Percentiles rank a stretch among this genome's conserved stretches.
phyloP scores from a whole-genome alignment of 2,797 vertebrate species.

The Anguilla obscura region DNA sequence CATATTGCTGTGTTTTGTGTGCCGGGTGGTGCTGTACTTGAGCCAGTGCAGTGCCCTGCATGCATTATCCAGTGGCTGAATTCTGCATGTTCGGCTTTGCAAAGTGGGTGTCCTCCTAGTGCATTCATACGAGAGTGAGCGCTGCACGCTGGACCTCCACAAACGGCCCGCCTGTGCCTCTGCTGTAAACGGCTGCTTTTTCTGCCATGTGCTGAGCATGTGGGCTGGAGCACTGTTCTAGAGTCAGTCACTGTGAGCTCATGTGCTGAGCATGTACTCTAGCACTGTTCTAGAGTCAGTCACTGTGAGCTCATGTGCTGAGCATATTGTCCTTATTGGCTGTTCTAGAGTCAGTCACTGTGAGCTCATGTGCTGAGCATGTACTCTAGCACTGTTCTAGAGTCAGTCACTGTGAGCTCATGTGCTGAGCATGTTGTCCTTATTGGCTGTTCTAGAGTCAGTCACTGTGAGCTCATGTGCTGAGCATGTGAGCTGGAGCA shows the following conservation, averaged over 20 bases:
- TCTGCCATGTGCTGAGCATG: neutral
- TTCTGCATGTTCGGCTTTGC: neutral
- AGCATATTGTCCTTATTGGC: neutral
- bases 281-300: neutral
- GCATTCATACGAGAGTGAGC: neutral
- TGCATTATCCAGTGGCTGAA: conserved; percentile 1
- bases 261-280: neutral
- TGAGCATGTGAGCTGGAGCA: neutral
- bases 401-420: neutral
- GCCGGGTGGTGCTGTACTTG: neutral
- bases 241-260: neutral
- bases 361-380: neutral
- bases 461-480: neutral
- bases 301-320: neutral
- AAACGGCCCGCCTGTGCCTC: neutral
- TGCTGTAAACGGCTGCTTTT: neutral
- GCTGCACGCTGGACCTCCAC: neutral
- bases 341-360: neutral
- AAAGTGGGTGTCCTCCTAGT: neutral
- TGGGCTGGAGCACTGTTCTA: neutral
- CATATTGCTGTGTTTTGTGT: conserved; percentile 5
- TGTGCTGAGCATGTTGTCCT: neutral
- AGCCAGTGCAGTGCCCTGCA: neutral
- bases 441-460: conserved; percentile 4
- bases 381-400: neutral